Base-by-base conservation (phyloP, 2,113 vertebrate species). In the Zapus hudsonius region DNA sequence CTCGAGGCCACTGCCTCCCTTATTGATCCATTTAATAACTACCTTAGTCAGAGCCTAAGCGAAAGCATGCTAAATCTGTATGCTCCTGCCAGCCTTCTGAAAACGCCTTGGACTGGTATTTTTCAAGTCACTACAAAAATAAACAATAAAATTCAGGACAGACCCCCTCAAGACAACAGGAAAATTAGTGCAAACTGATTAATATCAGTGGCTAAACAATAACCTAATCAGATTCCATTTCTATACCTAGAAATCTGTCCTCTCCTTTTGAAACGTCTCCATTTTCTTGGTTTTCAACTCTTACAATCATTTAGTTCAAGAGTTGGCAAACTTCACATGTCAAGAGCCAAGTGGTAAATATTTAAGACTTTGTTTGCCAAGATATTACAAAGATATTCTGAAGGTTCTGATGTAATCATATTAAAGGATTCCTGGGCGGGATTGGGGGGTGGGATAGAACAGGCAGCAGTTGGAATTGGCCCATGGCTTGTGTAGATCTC, bases 321-420 rank as follows among this genome's bases (percentile, higher is more conserved):
- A 63, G 2, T 29, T 83, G 75, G 59, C 70, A 87, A 36, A 70
- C 16, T 52, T 92, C 84, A 79, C n/a, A 1, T 44, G 36, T 16
- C 42, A 80, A 81, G 29, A 40, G 33, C 36, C 42, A 93, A 82
- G 74, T 82, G 13, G 2, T 85, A 91, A 91, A 83, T 86, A 85
- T 89, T 89, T 90, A 86, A 93, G 72, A 7, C 59, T 89, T 80
- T 83, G 15, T 31, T 63, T 20, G 76, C 22, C 81, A 91, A 89
- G 29, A 79, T 15, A 38, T 67, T 47, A 79, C 66, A 74, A 93
- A 89, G 70, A 36, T 69, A 40, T 42, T 94, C 44, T 66, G 29
- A 91, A 81, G 61, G 47, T 63, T 70, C 20, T 69, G 83, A 86
- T 42, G 44, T 87, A 89, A 75, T 40, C 33, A 87, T 81, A 94